Base-by-base conservation (phyloP, 2,113 vertebrate genomes). In the Macroglossus sobrinus region DNA sequence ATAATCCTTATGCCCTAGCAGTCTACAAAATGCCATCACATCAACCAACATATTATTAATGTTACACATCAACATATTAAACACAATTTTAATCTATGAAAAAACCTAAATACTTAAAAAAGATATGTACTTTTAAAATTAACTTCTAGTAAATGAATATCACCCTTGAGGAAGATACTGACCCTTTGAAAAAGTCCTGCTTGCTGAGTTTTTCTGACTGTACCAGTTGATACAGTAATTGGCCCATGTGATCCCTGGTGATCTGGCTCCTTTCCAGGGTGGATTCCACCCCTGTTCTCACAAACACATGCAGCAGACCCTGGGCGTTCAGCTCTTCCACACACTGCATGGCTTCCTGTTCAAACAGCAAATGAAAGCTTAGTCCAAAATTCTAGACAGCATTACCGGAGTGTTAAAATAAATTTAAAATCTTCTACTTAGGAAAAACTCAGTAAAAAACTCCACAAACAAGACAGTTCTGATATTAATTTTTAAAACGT, bases 211-310 rank as follows among this genome's bases (percentile, higher is more conserved):
- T 98, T 66, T 98, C 99, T 0, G 98, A 97, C 96, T 99, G 99
- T 92, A 99, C 98, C 97, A 99, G 98, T 98, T 99, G 99, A 97
- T 99, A 99, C 18, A 99, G 96, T 75, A 99, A 98, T 95, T 99
- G 99, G 89, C 99, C 99, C 99, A 99, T 99, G 98, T 99, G 99
- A 96, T 99, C 99, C 97, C 99, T 98, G 93, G 99, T 99, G 97
- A 99, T 99, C 98, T 99, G 99, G 89, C 99, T 99, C 93, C 99
- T 98, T 98, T 99, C 99, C 84, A 99, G 98, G 15, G 99, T 99
- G 0, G 99, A 99, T 97, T 99, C 99, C 97, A 99, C 99, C 24
- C 99, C 99, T 38, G 99, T 98, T 0, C 98, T 98, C 92, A 99
- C 99, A 11, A 99, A 99, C 63, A 99, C 97, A 7, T 99, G 98